Evolutionary conservation across 2,797 vertebrate species (phyloP), one percentile per base, ranked within the genome.

Genomic region (Sebastiscus tertius): DNA sequence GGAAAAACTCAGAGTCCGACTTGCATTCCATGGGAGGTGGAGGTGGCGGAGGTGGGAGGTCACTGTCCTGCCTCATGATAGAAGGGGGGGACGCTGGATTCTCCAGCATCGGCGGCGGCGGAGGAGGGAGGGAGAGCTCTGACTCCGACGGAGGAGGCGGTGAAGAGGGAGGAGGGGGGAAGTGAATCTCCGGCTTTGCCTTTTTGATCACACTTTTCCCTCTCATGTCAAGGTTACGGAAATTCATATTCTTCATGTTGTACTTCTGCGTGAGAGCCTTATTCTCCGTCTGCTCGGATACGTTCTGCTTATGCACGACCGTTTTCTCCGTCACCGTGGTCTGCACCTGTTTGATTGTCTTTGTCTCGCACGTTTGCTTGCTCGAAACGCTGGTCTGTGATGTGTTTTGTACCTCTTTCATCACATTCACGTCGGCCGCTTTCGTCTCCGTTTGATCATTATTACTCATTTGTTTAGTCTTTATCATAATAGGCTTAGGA

Each of bases 101-200:
- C 71, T 94, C 89, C 27, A 92, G 81, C 79, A 96, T 91, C 1
- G 96, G 95, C 4, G 97, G 95, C 3, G 97, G 97, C 2, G 97
- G 97, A 0, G 96, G 95, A 77, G 96, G 97, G 49, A 97, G 95
- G 62, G 96, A 97, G 75, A 97, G 91, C 87, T 98, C 97, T 3
- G 94, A 95, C 92, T 97, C 96, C 56, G 96, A 96, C 5, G 91
- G 90, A 1, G 95, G 96, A 61, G 95, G 96, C 1, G 95, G 95
- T 0, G 95, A 95, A 2, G 83, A 76, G 2, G 95, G 96, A 33
- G 95, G 96, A 64, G 97, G 97, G 0, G 97, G 97, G 72, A 97
- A 96, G 76, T 96, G 90, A 73, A 94, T 96, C 86, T 97, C 95
- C 6, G 96, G 92, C 54, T 90, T 94, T 7, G 79, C 81, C 81